Base-by-base conservation (phyloP, 2,113 vertebrate species). In the Poeciliopsis occidentalis region DNA sequence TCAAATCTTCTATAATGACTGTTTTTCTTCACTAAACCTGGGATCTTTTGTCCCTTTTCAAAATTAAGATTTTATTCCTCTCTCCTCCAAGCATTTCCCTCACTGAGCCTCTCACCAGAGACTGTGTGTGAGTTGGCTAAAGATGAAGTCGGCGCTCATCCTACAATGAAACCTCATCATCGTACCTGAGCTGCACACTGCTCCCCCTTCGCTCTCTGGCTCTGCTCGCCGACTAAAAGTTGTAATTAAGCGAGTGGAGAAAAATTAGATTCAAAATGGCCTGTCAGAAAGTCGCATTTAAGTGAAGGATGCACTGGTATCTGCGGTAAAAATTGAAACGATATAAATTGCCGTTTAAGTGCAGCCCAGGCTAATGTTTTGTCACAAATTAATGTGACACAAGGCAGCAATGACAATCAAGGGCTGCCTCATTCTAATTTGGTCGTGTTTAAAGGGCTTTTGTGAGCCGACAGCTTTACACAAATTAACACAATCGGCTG, bases 311-410 rank as follows among this genome's bases (percentile, higher is more conserved):
- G 98, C 93, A 88, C 91, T 90, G 88, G 82, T 91, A 94, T 93
- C 94, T 84, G 95, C 96, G 94, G 96, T 98, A 97, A 97, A 98
- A 96, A 96, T 96, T 96, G 98, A 99, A 99, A 98, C 97, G 96
- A 98, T 99, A 99, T 99, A 99, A 99, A 99, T 99, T 96, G 97
- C 96, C 94, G 94, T 98, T 99, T 99, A 99, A 99, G 97, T 97
- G 96, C 96, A 96, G 87, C 87, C 13, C 95, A 89, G 96, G 97
- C 97, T 98, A 98, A 97, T 98, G 97, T 98, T 92, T 97, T 97
- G 96, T 97, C 96, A 96, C 97, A 96, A 96, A 96, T 97, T 98
- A 98, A 98, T 97, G 97, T 97, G 96, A 97, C 96, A 96, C 93
- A 94, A 97, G 96, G 94, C 96, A 96, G 95, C 95, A 94, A 96